A percentile compares a stretch with the other conserved stretches of the same genome.
These are phyloP conservation scores for Molossus molossus DNA, from an alignment of 2,797 vertebrate genomes.

Conservation along the genomic window DNA sequence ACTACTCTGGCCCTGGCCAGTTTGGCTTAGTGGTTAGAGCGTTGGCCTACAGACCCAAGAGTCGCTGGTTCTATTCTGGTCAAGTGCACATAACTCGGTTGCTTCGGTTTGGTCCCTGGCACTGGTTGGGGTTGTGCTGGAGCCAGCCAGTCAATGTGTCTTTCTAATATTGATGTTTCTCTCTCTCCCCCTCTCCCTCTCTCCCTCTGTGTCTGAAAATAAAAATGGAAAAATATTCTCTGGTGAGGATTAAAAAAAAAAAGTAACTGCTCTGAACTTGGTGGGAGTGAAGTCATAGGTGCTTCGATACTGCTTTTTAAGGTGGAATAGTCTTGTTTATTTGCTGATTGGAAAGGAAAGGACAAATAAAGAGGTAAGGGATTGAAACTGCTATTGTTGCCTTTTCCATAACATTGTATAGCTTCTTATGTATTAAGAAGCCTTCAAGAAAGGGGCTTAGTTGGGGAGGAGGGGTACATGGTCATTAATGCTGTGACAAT, in stretches of 20 bases:
- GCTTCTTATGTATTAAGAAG: neutral
- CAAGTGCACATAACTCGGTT: too few relatives aligned
- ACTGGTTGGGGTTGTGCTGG: too few relatives aligned
- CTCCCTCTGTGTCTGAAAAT: too few relatives aligned
- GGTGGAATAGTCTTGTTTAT: neutral
- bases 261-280: neutral
- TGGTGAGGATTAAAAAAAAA: neutral
- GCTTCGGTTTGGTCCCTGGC: too few relatives aligned
- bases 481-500: neutral
- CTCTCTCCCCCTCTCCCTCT: too few relatives aligned
- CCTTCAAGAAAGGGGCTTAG: neutral
- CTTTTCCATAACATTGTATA: neutral
- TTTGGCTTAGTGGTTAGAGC: too few relatives aligned
- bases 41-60: too few relatives aligned
- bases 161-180: too few relatives aligned
- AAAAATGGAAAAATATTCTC: too few relatives aligned
- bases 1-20: too few relatives aligned
- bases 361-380: neutral
- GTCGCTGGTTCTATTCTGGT: too few relatives aligned
- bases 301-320: neutral
- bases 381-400: neutral
- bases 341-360: constrained; percentile 7
- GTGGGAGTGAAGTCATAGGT: neutral
- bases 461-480: neutral
- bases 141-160: too few relatives aligned